Evolutionary conservation across 2,797 vertebrate genomes (phyloP).

Genomic region (Menidia menidia): DNA sequence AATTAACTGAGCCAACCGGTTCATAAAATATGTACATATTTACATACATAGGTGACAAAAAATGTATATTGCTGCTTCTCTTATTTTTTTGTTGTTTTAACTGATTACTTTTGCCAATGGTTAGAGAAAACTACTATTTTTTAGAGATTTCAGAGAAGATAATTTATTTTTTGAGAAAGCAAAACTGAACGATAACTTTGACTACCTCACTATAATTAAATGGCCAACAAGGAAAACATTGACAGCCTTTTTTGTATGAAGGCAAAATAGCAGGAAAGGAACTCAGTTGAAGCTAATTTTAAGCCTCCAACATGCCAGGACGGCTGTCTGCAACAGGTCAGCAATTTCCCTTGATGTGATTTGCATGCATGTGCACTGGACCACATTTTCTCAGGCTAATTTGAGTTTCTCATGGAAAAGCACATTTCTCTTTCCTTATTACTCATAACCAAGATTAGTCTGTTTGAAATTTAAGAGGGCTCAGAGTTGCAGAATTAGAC

Average conservation of each 20-base stretch:
- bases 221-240: too few species aligned
- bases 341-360: conserved; percentile 22
- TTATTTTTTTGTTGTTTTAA: too few species aligned
- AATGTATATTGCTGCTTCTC: too few species aligned
- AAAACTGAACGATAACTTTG: background rate
- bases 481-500: conserved; percentile 2
- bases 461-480: background rate
- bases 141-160: too few species aligned
- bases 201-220: background rate
- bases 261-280: background rate
- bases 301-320: conserved; percentile 14
- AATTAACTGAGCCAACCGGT: background rate
- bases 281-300: conserved; percentile 1
- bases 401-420: conserved; percentile 19
- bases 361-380: conserved; percentile 28
- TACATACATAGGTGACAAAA: too few species aligned
- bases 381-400: conserved; percentile 13
- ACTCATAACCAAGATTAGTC: conserved; percentile 13
- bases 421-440: background rate
- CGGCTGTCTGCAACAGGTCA: conserved; percentile 9
- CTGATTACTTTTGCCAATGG: too few species aligned
- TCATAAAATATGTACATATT: too few species aligned
- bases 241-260: too few species aligned
- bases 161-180: too few species aligned
- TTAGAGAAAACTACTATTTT: too few species aligned